Evolutionary conservation across 2,888 invertebrate genomes (phyloP).

Genomic region (Caenorhabditis parvicauda): DNA sequence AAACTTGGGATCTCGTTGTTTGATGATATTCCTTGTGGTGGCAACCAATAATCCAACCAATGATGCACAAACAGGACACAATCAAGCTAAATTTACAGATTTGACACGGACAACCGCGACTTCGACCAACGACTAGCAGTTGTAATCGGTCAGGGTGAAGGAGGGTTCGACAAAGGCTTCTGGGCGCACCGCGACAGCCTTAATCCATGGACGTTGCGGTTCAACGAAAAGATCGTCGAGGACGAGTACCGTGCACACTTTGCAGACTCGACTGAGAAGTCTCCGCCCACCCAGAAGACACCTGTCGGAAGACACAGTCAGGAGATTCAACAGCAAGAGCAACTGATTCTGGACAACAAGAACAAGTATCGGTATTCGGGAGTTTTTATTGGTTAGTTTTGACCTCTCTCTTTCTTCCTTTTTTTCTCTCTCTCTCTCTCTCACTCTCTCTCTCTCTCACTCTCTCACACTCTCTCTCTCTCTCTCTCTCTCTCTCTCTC

Average conservation of each 20-base stretch:
- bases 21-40: too few species aligned
- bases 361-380: conserved; percentile 53
- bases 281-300: conserved; percentile 20
- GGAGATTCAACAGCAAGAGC: conserved; percentile 17
- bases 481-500: too few species aligned
- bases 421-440: not conserved
- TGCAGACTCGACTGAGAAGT: conserved; percentile 53
- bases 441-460: too few species aligned
- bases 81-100: too few species aligned
- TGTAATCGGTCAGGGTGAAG: conserved; percentile 48
- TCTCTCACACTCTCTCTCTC: too few species aligned
- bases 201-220: conserved; percentile 77
- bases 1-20: too few species aligned
- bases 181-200: conserved; percentile 67
- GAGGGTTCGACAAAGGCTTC: conserved; percentile 44
- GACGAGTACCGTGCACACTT: conserved; percentile 61
- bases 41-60: too few species aligned
- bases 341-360: not conserved
- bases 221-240: conserved; percentile 70
- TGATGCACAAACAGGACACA: too few species aligned
- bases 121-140: conserved; percentile 60
- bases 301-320: conserved; percentile 43
- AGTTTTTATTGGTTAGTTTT: conserved; percentile 53
- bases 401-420: too few species aligned
- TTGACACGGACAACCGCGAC: conserved; percentile 61